Conservation (phyloP, 2,797 vertebrate species). For the Adrianichthys oophorus region DNA sequence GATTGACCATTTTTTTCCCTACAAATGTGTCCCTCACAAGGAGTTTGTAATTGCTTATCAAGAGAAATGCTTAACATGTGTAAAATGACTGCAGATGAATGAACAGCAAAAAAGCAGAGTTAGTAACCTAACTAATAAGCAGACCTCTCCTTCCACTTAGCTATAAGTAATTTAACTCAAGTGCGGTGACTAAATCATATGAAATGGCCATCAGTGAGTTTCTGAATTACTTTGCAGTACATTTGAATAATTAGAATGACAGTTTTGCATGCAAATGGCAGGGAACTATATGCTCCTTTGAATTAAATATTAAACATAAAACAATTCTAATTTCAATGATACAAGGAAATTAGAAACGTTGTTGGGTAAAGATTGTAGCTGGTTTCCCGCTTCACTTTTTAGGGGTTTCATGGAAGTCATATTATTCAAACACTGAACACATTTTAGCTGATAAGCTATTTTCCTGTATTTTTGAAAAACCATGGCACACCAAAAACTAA, state of each 20-base stretch:
- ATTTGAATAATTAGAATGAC: conserved; percentile 34
- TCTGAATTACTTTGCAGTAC: conserved; percentile 21
- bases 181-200: conserved; percentile 50
- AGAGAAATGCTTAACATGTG: conserved; percentile 31
- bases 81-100: conserved; percentile 34
- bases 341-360: too few relatives aligned
- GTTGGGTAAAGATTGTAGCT: too few relatives aligned
- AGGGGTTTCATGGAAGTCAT: too few relatives aligned
- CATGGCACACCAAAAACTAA: too few relatives aligned
- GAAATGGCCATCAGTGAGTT: conserved; percentile 43
- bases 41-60: conserved; percentile 32
- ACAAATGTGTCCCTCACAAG: conserved; percentile 23
- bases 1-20: conserved; percentile 26
- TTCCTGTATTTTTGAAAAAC: too few relatives aligned
- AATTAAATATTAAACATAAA: conserved; percentile 33
- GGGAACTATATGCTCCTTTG: conserved; percentile 7
- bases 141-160: conserved; percentile 29
- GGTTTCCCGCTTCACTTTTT: too few relatives aligned
- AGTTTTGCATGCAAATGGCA: conserved; percentile 46
- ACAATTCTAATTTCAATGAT: conserved; percentile 11
- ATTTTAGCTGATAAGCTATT: too few relatives aligned
- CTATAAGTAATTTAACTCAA: conserved; percentile 54
- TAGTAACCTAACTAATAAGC: conserved; percentile 49
- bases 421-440: too few relatives aligned
- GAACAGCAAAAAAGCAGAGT: conserved; percentile 24